Conservation (phyloP, 2,888 invertebrate species). For the Exocentrus adspersus region DNA sequence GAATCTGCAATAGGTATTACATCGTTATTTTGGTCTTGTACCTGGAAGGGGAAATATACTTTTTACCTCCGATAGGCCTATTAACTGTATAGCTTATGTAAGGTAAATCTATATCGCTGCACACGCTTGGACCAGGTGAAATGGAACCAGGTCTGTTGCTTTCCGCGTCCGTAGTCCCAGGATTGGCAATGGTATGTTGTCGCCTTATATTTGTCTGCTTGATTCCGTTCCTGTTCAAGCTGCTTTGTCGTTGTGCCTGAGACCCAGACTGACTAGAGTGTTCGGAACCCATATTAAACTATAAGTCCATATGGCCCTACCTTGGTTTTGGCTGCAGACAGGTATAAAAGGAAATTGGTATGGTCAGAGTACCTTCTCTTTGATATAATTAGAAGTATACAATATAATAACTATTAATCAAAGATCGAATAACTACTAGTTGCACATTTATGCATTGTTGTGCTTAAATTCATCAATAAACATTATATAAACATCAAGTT, state of each 20-base stretch:
- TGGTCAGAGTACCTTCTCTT: too few species aligned
- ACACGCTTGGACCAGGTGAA: slow-evolving; percentile 88
- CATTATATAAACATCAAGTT: too few species aligned
- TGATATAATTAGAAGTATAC: too few species aligned
- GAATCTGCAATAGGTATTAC: slow-evolving; percentile 82
- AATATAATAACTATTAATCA: too few species aligned
- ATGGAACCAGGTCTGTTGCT: slow-evolving; percentile 75
- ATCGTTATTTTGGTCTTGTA: too few species aligned
- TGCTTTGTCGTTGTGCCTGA: slow-evolving; percentile 50
- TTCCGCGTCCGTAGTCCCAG: slow-evolving; percentile 55
- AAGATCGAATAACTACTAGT: too few species aligned
- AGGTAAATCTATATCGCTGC: slow-evolving; percentile 88
- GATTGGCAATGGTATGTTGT: slow-evolving; percentile 63
- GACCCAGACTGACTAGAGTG: slow-evolving; percentile 55
- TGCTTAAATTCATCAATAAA: too few species aligned
- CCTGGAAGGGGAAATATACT: too few species aligned
- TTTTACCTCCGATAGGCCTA: slow-evolving; percentile 83
- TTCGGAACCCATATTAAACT: slow-evolving; percentile 64
- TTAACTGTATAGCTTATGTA: slow-evolving; percentile 93
- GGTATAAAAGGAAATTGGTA: too few species aligned
- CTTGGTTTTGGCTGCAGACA: too few species aligned
- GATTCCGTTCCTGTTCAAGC: slow-evolving; percentile 45
- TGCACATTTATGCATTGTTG: too few species aligned
- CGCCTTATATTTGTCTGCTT: slow-evolving; percentile 54
- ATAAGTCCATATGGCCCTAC: too few species aligned